Evolutionary conservation across 2,113 vertebrate species (phyloP).

Genomic region (Kryptolebias marmoratus): DNA sequence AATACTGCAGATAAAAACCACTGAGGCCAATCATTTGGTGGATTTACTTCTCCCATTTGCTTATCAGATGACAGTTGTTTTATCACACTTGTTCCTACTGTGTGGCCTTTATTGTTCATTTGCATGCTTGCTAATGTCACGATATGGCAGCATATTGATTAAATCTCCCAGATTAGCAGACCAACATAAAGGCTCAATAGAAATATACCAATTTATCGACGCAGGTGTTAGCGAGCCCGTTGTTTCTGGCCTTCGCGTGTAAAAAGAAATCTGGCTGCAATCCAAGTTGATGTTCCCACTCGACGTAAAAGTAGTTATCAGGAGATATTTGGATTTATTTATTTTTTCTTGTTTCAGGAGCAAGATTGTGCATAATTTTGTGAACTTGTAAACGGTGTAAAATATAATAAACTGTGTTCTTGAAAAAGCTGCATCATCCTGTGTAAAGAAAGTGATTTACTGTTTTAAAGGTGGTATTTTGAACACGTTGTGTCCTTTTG

Average conservation of each 20-base stretch:
- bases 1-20: conserved; percentile 44
- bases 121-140: conserved; percentile 39
- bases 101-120: conserved; percentile 35
- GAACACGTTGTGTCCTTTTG: no score
- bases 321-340: not conserved
- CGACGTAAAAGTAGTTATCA: not conserved
- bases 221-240: conserved; percentile 6
- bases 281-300: conserved; percentile 1
- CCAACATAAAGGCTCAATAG: conserved; percentile 19
- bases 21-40: conserved; percentile 14
- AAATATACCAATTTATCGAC: conserved; percentile 34
- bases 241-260: conserved; percentile 19
- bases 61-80: conserved; percentile 70
- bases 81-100: conserved; percentile 29
- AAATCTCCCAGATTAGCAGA: conserved; percentile 46
- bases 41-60: conserved; percentile 42
- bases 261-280: not conserved
- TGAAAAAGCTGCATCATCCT: not conserved
- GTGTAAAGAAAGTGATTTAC: not conserved
- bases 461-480: no score
- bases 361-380: not conserved
- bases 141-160: conserved; percentile 19
- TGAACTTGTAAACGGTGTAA: not conserved
- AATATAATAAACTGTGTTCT: not conserved
- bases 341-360: not conserved